Base-by-base conservation (phyloP, 2,888 invertebrate species). In the Prenolepis imparis region DNA sequence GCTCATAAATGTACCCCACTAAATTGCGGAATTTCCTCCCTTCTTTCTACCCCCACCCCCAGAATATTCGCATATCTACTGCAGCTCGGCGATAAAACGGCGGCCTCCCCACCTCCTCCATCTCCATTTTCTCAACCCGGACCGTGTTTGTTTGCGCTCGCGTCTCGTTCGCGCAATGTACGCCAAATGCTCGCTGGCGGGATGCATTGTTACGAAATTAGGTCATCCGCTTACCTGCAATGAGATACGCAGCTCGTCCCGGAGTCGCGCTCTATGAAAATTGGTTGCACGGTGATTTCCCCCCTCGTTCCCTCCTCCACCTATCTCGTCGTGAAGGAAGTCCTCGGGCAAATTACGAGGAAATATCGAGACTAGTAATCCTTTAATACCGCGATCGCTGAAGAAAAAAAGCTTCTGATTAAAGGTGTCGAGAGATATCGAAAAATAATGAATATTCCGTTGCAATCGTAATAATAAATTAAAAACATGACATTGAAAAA, bases 201-300 rank as follows among this genome's bases (percentile, higher is more conserved):
- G 21, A 64, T 84, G 87, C 86, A 92, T 92, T 92, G 91, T 92
- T 82, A 82, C 64, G 87, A 84, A 93, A 93, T 89, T 91, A 86
- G 91, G 92, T 91, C 90, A 88, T 84, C 78, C 86, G 84, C 81
- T 90, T 78, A 85, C 84, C 36, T 70, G 68, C 66, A 85, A 85
- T 80, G 87, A 85, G 86, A 88, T 84, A 82, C 87, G 84, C 84
- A 72, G 41, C 68, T 61, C 48, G 57, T 52, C 74, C 12, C 72
- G 63, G 66, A 74, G 75, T 73, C 44, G 66, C 57, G 72, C 64
- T 59, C 67, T n/a, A 61, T 52, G 82, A 89, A 88, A 88, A 87
- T 87, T 89, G 87, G 61, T 83, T 78, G 72, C 67, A 11, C 55
- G 44, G 32, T 18, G 12, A 21, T 18, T 15, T 18, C 44, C 15